A percentile compares a stretch with the other conserved stretches of the same genome.
These are phyloP conservation scores for Erythrocercus mccallii DNA, from an alignment of 2,113 vertebrate species.

Conservation along the genomic window DNA sequence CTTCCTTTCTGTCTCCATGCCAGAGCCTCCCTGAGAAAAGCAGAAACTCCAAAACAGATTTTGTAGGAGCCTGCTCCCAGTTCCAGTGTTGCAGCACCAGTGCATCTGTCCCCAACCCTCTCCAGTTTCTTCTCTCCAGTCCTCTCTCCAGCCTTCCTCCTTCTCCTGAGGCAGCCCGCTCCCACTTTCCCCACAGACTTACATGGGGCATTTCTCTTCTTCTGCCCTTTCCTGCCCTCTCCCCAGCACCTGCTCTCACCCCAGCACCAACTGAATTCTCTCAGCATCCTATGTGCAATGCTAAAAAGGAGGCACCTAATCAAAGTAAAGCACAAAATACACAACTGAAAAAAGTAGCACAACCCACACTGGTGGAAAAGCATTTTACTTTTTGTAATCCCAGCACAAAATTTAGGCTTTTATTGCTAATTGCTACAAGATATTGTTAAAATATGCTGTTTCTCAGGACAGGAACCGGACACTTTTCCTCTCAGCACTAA, in stretches of 20 bases:
- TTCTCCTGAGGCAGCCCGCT: neutral
- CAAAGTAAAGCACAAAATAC: neutral
- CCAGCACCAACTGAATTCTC: accelerated
- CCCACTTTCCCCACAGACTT: neutral
- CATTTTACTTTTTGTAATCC: neutral
- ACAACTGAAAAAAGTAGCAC: neutral
- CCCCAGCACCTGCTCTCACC: neutral
- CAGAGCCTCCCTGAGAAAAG: neutral
- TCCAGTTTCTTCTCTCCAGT: neutral
- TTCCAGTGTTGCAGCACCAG: accelerated
- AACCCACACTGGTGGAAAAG: neutral
- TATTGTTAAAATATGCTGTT: neutral
- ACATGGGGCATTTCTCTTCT: neutral
- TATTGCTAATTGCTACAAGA: neutral
- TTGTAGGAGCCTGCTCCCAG: accelerated
- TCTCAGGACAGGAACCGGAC: neutral
- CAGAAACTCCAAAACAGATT: neutral
- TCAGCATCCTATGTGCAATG: accelerated
- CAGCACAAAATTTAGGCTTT: neutral
- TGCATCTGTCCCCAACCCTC: accelerated
- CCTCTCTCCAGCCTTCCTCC: neutral
- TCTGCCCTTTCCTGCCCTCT: neutral
- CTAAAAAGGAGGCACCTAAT: neutral
- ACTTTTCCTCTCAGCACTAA: no score
- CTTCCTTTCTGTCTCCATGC: accelerated